Evolutionary conservation across 2,797 vertebrate genomes (phyloP), one percentile per base, ranked within the genome.

Genomic region (Danio tinwini): DNA sequence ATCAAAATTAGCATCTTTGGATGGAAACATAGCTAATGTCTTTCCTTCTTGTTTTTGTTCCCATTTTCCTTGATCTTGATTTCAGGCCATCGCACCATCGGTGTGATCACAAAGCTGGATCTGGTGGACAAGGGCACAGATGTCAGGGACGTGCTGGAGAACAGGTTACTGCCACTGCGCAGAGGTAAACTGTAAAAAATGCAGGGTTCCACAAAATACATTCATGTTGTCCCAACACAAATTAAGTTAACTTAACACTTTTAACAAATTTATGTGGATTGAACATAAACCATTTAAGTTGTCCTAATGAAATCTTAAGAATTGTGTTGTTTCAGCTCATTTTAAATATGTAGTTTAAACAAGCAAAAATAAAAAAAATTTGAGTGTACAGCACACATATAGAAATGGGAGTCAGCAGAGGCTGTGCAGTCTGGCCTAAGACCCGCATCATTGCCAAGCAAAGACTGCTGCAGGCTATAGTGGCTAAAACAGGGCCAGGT

Each of bases 91-190:
- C 93, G 96, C 69, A 98, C 97, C 65, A 97, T 97, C 0, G 96
- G 96, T 44, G 96, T 97, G 19, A 97, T 98, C 89, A 98, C 97
- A 78, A 98, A 97, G 78, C 89, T 98, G 87, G 97, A 98, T 89
- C 92, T 98, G 70, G 97, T 97, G 96, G 96, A 98, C 87, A 91
- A 96, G 90, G 97, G 96, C 84, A 98, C 96, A 2, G 93, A 98
- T 86, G 96, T 96, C 83, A 90, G 91, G 82, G 91, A 96, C 55
- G 92, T 98, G 50, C 91, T 98, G 6, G 96, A 98, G 91, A 98
- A 98, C 90, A 95, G 93, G 78, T 85, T 98, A 53, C 95, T 98
- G 42, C 97, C 97, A 81, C 93, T 98, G 67, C 94, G 95, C 67
- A 94, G 96, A 94, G 96, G 95, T n/a, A n/a, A n/a, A n/a, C n/a